These are phyloP conservation scores for Borostomias antarcticus DNA, from an alignment of 2,797 vertebrate genomes.

Conservation along the genomic window DNA sequence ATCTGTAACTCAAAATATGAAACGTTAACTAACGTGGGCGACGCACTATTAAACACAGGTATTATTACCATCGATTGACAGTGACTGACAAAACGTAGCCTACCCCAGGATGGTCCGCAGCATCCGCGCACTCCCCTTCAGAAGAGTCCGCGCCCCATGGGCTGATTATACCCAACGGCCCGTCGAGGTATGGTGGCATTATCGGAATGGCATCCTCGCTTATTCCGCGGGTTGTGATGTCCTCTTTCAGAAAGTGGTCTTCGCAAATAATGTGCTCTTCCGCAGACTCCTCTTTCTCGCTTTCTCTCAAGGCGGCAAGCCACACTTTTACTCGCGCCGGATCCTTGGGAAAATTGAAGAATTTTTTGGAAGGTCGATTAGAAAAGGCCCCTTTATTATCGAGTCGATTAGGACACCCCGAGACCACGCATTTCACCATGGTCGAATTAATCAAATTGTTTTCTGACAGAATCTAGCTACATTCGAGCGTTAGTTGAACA, in stretches of 20 bases:
- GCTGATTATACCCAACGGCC: constrained; percentile 15
- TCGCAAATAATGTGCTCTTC: constrained; percentile 59
- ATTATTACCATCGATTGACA: not conserved
- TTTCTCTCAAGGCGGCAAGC: constrained; percentile 61
- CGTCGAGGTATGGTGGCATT: constrained; percentile 57
- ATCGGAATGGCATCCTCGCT: constrained; percentile 56
- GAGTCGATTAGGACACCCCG: constrained; percentile 68
- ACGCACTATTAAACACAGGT: not conserved
- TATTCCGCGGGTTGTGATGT: constrained; percentile 50
- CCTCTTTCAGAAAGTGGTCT: constrained; percentile 65
- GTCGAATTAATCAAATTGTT: constrained; percentile 1
- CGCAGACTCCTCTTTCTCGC: constrained; percentile 28
- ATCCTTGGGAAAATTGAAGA: constrained; percentile 74
- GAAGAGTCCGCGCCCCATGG: constrained; percentile 26
- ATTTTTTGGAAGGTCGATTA: constrained; percentile 61
- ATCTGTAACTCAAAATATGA: constrained; percentile 16
- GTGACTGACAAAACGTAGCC: not conserved
- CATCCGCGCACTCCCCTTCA: constrained; percentile 33
- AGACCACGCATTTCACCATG: constrained; percentile 77
- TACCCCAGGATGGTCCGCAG: not conserved
- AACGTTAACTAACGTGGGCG: not conserved
- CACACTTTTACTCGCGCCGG: constrained; percentile 70
- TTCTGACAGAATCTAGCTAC: not conserved
- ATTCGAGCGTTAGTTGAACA: not conserved
- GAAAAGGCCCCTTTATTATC: constrained; percentile 35